Evolutionary conservation across 2,888 invertebrate species (phyloP), one percentile per base, ranked within the genome.

Genomic region (Incurvaria masculella): DNA sequence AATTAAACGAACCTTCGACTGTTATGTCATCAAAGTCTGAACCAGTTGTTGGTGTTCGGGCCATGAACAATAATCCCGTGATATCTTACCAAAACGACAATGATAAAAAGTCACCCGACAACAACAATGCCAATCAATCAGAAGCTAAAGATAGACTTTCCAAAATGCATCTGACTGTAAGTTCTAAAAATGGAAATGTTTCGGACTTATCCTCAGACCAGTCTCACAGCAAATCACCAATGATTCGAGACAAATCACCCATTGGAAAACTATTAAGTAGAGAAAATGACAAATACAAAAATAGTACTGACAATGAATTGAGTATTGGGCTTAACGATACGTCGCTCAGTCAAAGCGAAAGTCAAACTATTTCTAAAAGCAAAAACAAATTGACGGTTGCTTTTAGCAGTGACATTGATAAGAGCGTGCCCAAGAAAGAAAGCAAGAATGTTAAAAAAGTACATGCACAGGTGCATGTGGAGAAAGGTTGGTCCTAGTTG

Each of bases 1-100:
- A 74, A 57, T 17, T 68, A 1, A 72, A 72, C 51, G 74, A 74
- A 49, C 66, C 64, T 0, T 69, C 71, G 11, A 23, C 10, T 6
- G 33, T 33, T 4, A 33, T 33, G 33, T 33, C 33, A 4, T 14
- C 33, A 6, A 33, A 33, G 33, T 33, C 33, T n/a, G 33, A 33
- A 33, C 33, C 33, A 3, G 33, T 33, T 3, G 33, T 8, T 3
- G 33, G 33, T 14, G 14, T 33, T 8, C 33, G 41, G 3, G 18
- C n/a, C 39, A 14, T 14, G 5, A 41, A 41, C 21, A 41, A 41
- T 17, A 41, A 41, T 41, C 41, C 41, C 41, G 21, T 41, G 16
- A 41, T 41, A 41, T 10, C 11, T 16, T 41, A 21, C 21, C 19
- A 41, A 20, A 6, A 41, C 21, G 41, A 41, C 11, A 33, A 51